phyloP scores from a whole-genome alignment of 2,797 vertebrate genomes.

The Phalloptychus januarius region DNA sequence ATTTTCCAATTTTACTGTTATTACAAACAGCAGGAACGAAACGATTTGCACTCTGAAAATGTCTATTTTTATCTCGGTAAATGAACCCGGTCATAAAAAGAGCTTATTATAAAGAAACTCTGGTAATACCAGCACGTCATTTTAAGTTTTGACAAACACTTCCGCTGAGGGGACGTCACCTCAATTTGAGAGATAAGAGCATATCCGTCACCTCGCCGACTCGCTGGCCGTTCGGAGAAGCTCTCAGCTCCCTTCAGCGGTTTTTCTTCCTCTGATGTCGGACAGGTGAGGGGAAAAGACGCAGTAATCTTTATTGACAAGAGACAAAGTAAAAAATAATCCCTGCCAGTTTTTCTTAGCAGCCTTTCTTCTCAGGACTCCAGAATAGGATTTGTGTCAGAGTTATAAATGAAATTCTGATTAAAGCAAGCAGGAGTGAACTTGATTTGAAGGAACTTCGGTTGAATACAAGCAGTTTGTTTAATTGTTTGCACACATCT shows the following conservation, averaged over 20 bases:
- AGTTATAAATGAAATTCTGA: constrained; percentile 52
- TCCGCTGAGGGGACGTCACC: constrained; percentile 17
- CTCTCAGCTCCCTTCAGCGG: constrained; percentile 29
- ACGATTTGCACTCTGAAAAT: neutral
- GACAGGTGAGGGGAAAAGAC: constrained; percentile 48
- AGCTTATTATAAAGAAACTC: constrained; percentile 19
- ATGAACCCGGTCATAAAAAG: constrained; percentile 18
- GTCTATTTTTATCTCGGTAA: constrained; percentile 1
- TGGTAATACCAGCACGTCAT: constrained; percentile 30
- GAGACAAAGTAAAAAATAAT: constrained; percentile 56
- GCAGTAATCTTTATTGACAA: constrained; percentile 65
- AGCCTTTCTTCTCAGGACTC: constrained; percentile 35
- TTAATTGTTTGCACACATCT: neutral
- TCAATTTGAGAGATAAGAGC: constrained; percentile 38
- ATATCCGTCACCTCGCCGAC: constrained; percentile 35
- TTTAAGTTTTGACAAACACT: constrained; percentile 43
- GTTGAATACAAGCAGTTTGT: constrained; percentile 15
- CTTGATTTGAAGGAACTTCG: constrained; percentile 19
- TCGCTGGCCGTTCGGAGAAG: constrained; percentile 30
- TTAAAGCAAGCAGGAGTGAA: constrained; percentile 7
- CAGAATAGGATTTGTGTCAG: constrained; percentile 39
- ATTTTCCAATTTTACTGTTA: neutral
- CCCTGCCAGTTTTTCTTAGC: constrained; percentile 45
- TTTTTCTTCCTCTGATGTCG: constrained; percentile 31
- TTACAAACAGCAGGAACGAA: neutral